Base-by-base conservation (phyloP, 2,888 invertebrate genomes). In the Lapara coniferarum region DNA sequence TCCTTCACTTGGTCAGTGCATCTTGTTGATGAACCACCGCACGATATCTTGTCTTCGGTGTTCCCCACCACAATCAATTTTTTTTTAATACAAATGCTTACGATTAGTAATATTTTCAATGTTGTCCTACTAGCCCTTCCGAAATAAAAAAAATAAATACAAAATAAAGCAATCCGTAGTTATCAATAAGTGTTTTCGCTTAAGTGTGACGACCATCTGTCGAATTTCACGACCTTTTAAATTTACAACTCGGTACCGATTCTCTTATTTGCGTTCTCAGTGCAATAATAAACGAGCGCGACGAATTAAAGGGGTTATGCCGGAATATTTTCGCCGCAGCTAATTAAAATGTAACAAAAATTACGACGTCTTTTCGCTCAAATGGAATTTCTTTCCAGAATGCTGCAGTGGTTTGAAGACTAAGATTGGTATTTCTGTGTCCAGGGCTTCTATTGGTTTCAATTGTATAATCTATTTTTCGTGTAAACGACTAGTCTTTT, bases 261-360 rank as follows among this genome's bases (percentile, higher is more conserved):
- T 55, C 55, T 55, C 37, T 37, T 37, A 8, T 55, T 55, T 55
- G 55, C 55, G 55, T 16, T 19, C 55, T 37, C 55, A 19, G 19
- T 10, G 55, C 19, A n/a, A 16, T 55, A 55, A 55, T 55, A 16
- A 55, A 55, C 53, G 53, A 19, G 55, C 55, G n/a, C 55, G 16
- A 55, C 55, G 55, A 55, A 55, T 55, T 55, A 55, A 16, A 55
- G n/a, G 55, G 55, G 55, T 16, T 55, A 10, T n/a, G 8, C 55
- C 19, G 55, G 19, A 55, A 55, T 55, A 55, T 55, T 53, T 16
- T 55, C 16, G 8, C 10, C 55, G 55, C 10, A 19, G 55, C 55
- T 55, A 55, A 55, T 55, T 55, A 55, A 55, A 55, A 55, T 19
- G 55, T 55, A 55, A 55, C 55, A 55, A 55, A 55, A 55, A 55